Base-by-base conservation (phyloP, 1,140 invertebrate species). In the Anagrus nilaparvatae region DNA sequence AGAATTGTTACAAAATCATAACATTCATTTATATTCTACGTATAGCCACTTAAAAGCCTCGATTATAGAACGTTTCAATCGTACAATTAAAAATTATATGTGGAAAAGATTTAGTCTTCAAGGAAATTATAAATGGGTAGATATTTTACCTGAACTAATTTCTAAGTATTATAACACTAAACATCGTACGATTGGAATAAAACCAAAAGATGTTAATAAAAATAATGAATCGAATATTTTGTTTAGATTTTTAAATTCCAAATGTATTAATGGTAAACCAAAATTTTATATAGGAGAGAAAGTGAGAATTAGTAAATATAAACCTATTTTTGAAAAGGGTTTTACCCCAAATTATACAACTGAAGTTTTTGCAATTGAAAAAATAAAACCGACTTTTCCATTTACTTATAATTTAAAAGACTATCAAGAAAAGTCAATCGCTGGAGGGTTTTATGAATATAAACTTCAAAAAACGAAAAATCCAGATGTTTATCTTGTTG, bases 31-130 rank as follows among this genome's bases (percentile, higher is more conserved):
- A 19, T 62, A 59, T 43, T 49, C 49, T n/a, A 62, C 55, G n/a
- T 58, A 55, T 34, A 56, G 43, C 40, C 47, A 54, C 19, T 52
- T 55, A 14, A 69, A 69, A 59, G 58, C 62, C 18, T 48, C 55
- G 2, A 55, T 69, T 33, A 49, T 58, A 18, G 63, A 69, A 55
- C 43, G 67, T 19, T 66, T 67, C 20, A 64, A 67, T 54, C 46
- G 58, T 16, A 67, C 61, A 8, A 42, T 71, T 18, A 69, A 66
- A 57, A 46, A 42, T 18, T 54, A 44, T 45, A 56, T 70, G 52
- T 69, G 47, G 43, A 52, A 54, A 48, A 43, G 51, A 14, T 65
- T 66, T 50, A 59, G 49, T 32, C 29, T 51, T 28, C 43, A 51
- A 12, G 58, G 58, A 12, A 57, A 50, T 13, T 51, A 54, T 23